Evolutionary conservation across 2,113 vertebrate genomes (phyloP).

Genomic region (Dipodomys merriami): DNA sequence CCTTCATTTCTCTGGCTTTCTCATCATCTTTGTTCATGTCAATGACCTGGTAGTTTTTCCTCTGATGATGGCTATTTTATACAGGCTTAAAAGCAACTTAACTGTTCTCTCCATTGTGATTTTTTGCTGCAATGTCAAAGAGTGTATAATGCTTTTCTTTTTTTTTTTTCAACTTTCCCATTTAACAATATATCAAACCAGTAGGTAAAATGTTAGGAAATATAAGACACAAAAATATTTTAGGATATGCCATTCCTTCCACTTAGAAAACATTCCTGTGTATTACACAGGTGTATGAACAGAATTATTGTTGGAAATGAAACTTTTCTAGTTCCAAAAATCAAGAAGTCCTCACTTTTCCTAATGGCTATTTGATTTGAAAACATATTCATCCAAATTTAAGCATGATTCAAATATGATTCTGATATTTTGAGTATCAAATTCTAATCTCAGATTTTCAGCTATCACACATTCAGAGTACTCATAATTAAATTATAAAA

Average conservation of each 20-base stretch:
- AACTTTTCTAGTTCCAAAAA: not conserved
- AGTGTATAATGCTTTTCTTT: not conserved
- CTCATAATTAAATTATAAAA: not conserved
- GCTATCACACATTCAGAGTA: not conserved
- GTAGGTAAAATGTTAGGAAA: conserved; percentile 44
- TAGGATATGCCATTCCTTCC: not conserved
- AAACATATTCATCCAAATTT: not conserved
- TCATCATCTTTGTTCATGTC: not conserved
- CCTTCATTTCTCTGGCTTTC: not conserved
- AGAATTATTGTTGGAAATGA: not conserved
- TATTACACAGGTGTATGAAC: not conserved
- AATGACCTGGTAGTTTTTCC: conserved; percentile 3
- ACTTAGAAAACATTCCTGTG: not conserved
- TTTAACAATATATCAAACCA: conserved; percentile 34
- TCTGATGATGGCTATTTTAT: not conserved
- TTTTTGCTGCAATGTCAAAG: conserved; percentile 25
- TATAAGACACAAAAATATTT: not conserved
- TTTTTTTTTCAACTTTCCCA: not conserved
- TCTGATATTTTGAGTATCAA: conserved; percentile 16
- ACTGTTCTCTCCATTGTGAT: not conserved
- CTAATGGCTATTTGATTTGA: not conserved
- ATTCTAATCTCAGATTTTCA: not conserved
- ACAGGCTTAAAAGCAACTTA: conserved; percentile 14
- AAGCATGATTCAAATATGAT: not conserved
- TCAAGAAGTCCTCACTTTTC: not conserved